Evolutionary conservation across 2,113 vertebrate species (phyloP), one percentile per base, ranked within the genome.

Genomic region (Aptenodytes patagonicus): DNA sequence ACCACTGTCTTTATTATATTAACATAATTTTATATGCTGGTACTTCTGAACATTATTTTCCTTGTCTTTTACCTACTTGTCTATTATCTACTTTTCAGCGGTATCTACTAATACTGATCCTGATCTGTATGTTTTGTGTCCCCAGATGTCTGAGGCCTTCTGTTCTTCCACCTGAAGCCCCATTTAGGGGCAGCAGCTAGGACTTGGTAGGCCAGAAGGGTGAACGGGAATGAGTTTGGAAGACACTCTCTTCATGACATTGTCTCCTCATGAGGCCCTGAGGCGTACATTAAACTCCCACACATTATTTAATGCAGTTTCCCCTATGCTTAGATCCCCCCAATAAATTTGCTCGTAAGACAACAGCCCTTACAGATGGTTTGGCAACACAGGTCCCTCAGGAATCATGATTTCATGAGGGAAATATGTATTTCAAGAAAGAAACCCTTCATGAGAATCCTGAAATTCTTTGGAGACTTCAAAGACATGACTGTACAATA

Each of bases 381-480:
- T 80, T 71, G 42, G 58, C 83, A 85, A 10, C 54, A 31, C 32
- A 62, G 26, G 18, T 47, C 77, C 49, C 66, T 57, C 34, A 36
- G 44, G 58, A 84, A 54, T 42, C 42, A 64, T 9, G 28, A 40
- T 83, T 69, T 84, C 81, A 62, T 10, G 11, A 71, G 61, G 47
- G 40, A 78, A 90, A 61, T 22, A 40, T 5, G 24, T 54, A 57
- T 94, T 89, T 86, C 85, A 82, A 78, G 58, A 77, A 42, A 64
- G 36, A 84, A 72, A 62, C 29, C 34, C 62, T 80, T 76, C 36
- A 60, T 42, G 64, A 83, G 55, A 87, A 62, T 71, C 86, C 70
- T 66, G 84, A 77, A 80, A 90, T 93, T 71, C 93, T 88, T 61
- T 60, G 72, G 84, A 85, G 80, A 89, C 68, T 93, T 94, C 90